Conservation (phyloP, 1,140 invertebrate genomes). For the Bathynomus jamesi region DNA sequence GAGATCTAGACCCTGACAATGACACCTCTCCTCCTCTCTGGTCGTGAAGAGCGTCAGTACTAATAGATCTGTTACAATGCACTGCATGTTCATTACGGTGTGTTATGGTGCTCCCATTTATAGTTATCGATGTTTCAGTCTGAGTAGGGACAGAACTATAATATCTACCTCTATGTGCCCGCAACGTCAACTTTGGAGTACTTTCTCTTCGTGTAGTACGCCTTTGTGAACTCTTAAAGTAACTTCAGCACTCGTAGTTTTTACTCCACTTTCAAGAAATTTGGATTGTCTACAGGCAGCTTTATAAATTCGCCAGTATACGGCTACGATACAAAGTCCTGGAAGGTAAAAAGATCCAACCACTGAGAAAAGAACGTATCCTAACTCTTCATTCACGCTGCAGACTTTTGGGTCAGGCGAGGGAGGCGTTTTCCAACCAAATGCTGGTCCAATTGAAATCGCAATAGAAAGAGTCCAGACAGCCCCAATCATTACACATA, state of each 20-base stretch:
- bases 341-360: slow-evolving; percentile 67
- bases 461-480: slow-evolving; percentile 52
- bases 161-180: slow-evolving; percentile 38
- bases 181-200: slow-evolving; percentile 30
- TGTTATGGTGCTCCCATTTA: not conserved
- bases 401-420: slow-evolving; percentile 45
- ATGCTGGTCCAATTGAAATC: slow-evolving; percentile 53
- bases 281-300: slow-evolving; percentile 54
- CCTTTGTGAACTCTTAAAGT: slow-evolving; percentile 54
- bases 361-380: slow-evolving; percentile 67
- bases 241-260: slow-evolving; percentile 46
- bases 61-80: not conserved
- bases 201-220: slow-evolving; percentile 34
- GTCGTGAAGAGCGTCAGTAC: not conserved
- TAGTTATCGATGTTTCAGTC: not conserved
- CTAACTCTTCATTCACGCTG: slow-evolving; percentile 53
- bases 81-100: not conserved
- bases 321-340: slow-evolving; percentile 57
- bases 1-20: not conserved
- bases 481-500: slow-evolving; percentile 47
- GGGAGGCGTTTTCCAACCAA: slow-evolving; percentile 48
- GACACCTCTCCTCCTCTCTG: not conserved
- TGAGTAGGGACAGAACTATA: not conserved
- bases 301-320: slow-evolving; percentile 63
- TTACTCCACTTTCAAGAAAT: slow-evolving; percentile 46